Base-by-base conservation (phyloP, 1,140 invertebrate genomes). In the Semibalanus balanoides region DNA sequence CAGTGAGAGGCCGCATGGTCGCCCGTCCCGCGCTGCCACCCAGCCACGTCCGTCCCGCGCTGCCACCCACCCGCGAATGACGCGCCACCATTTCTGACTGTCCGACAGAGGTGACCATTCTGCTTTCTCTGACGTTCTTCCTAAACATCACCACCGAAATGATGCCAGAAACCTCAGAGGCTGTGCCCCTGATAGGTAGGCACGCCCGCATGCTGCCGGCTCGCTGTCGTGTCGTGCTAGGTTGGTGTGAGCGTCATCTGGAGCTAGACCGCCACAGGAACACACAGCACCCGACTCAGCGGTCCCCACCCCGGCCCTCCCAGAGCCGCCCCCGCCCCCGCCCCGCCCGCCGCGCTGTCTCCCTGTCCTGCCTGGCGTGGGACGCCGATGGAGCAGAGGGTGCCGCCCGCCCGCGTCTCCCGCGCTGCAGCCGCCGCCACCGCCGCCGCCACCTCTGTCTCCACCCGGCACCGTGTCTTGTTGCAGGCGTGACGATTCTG, bases 71-170 rank as follows among this genome's bases (percentile, higher is more conserved):
- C 22, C 51, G 22, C n/a, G 51, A 64, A 64, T 64, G 51, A 64
- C 51, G 51, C 22, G 51, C 1, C 51, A 25, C 11, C 51, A 25
- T 64, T 25, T 64, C 51, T 64, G 51, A 19, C 22, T 64, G 1
- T 64, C 51, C 51, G 51, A 82, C 93, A 97, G 95, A 94, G 91
- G 94, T 98, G 85, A 98, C 95, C 87, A 98, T 98, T 88, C 92
- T 99, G 86, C 93, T 99, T 86, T 98, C 96, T 83, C 91, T 98
- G 89, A 98, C 96, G 87, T 95, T 99, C 86, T 98, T 98, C 89
- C 96, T 97, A 86, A 89, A 98, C 87, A 91, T 98, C 89, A 91
- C 98, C 87, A 93, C 92, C 85, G 89, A 96, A 90, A 91, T 95
- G 84, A 95, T 97, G 86, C 97, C 96, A 85, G 94, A 96, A 87